These are phyloP conservation scores for Thymelicus acteon DNA, from an alignment of 2,888 invertebrate species.

Conservation along the genomic window DNA sequence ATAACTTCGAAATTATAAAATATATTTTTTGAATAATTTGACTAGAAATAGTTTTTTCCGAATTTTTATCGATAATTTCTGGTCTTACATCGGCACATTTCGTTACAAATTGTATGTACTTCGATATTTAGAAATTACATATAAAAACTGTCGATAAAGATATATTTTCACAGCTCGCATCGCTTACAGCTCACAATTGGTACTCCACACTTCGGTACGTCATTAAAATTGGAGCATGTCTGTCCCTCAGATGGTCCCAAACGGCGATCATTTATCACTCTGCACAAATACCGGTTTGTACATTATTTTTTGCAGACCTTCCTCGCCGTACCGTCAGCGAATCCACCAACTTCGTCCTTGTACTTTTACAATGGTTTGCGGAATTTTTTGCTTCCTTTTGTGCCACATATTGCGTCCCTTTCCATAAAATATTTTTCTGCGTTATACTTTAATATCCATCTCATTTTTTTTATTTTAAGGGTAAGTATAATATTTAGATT, in stretches of 20 bases:
- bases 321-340: constrained; percentile 27
- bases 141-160: too few relatives aligned
- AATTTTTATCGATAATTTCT: too few relatives aligned
- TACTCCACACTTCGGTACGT: constrained; percentile 21
- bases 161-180: not conserved
- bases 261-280: constrained; percentile 43
- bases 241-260: constrained; percentile 43
- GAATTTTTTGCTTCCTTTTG: constrained; percentile 23
- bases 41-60: too few relatives aligned
- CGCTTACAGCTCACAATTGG: constrained; percentile 19
- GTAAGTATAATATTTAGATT: too few relatives aligned
- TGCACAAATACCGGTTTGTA: constrained; percentile 40
- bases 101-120: too few relatives aligned
- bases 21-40: too few relatives aligned
- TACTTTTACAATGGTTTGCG: constrained; percentile 34
- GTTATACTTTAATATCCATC: constrained; percentile 11
- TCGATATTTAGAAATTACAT: not conserved
- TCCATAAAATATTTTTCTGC: constrained; percentile 17
- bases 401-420: constrained; percentile 26
- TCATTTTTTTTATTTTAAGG: constrained; percentile 1
- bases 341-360: constrained; percentile 29
- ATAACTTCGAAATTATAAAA: too few relatives aligned
- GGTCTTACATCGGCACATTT: too few relatives aligned
- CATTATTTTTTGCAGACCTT: constrained; percentile 39
- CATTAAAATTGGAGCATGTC: constrained; percentile 45